These are phyloP conservation scores for Lophochroa leadbeateri DNA, from an alignment of 2,113 vertebrate genomes.

Conservation along the genomic window DNA sequence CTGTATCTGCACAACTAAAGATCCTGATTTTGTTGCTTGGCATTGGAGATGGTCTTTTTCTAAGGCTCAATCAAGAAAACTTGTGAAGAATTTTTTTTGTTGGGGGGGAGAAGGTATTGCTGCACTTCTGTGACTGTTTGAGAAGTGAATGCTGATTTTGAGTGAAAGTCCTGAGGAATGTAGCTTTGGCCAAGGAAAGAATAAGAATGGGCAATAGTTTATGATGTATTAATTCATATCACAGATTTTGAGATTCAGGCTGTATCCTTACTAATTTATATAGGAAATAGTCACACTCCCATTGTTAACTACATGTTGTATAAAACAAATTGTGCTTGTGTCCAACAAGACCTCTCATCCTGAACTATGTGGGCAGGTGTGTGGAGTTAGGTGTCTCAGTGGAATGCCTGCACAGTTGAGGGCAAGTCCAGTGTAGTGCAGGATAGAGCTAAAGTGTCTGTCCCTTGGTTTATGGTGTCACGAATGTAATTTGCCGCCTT, in stretches of 20 bases:
- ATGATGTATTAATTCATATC: background rate
- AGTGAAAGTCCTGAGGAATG: background rate
- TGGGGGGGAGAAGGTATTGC: background rate
- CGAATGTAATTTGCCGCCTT: background rate
- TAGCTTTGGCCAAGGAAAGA: background rate
- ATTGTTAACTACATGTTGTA: background rate
- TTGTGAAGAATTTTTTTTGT: background rate
- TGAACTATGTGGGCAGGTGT: background rate
- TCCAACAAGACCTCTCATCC: background rate
- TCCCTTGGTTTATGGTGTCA: background rate
- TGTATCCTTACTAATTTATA: background rate
- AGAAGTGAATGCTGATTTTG: background rate
- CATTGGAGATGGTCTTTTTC: background rate
- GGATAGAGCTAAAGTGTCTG: accelerated
- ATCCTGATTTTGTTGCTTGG: background rate
- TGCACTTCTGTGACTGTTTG: background rate
- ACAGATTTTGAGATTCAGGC: background rate
- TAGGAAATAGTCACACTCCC: background rate
- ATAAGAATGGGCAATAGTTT: background rate
- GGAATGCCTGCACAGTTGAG: accelerated
- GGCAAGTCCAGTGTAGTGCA: background rate
- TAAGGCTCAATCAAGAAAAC: background rate
- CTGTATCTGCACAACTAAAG: background rate
- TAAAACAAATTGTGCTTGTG: background rate
- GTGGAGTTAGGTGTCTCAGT: background rate